These are phyloP conservation scores for Corythoichthys haematopterus DNA, from an alignment of 2,113 vertebrate species.

Conservation along the genomic window DNA sequence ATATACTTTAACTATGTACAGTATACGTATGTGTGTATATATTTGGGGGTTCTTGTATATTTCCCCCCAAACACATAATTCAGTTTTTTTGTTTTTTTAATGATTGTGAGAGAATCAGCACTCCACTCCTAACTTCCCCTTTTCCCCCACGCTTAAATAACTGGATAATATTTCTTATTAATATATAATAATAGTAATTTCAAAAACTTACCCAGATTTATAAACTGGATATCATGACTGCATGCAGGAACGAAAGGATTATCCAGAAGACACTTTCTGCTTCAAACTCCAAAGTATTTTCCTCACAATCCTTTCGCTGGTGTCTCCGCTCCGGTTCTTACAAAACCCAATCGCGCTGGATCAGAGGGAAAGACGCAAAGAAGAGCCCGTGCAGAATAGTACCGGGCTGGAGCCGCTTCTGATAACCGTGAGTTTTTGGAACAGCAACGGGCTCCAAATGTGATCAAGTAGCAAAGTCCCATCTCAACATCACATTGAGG, in stretches of 20 bases:
- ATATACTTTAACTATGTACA: background rate
- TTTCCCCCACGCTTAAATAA: background rate
- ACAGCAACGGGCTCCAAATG: slow-evolving; percentile 31
- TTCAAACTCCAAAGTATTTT: slow-evolving; percentile 46
- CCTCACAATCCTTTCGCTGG: slow-evolving; percentile 40
- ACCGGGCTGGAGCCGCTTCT: slow-evolving; percentile 26
- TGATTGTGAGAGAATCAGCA: slow-evolving; percentile 14
- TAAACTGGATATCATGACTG: slow-evolving; percentile 53
- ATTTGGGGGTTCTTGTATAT: no score
- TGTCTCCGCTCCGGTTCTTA: slow-evolving; percentile 44
- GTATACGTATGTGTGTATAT: no score
- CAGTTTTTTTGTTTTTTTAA: slow-evolving; percentile 12
- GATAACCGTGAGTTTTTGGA: slow-evolving; percentile 24
- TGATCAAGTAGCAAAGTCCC: slow-evolving; percentile 36
- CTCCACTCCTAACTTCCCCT: slow-evolving; percentile 16
- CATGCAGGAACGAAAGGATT: slow-evolving; percentile 22
- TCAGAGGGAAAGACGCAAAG: slow-evolving; percentile 7
- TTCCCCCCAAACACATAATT: background rate
- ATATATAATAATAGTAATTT: no score
- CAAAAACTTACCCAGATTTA: slow-evolving; percentile 65
- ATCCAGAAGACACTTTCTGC: slow-evolving; percentile 52
- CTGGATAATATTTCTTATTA: no score
- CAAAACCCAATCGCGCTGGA: slow-evolving; percentile 19
- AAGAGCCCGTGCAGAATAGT: slow-evolving; percentile 19
- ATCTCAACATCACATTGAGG: slow-evolving; percentile 32